Conservation (phyloP, 2,888 invertebrate genomes). For the Apotomis turbidana region DNA sequence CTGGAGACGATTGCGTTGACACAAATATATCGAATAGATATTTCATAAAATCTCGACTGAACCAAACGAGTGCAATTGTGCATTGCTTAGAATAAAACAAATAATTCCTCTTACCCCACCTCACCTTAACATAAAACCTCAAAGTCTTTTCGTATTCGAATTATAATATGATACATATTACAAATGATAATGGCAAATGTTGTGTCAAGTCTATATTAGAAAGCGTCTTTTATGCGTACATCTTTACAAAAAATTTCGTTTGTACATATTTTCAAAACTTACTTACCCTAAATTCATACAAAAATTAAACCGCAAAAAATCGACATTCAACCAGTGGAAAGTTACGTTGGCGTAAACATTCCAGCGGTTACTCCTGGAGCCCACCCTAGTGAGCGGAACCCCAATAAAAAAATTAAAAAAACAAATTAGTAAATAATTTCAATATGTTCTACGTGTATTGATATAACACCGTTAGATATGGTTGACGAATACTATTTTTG, state of each 20-base stretch:
- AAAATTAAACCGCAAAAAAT: conserved; percentile 16
- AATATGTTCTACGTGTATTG: too few species aligned
- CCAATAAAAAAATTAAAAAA: too few species aligned
- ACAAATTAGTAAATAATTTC: too few species aligned
- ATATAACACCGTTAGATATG: too few species aligned
- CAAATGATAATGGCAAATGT: neutral
- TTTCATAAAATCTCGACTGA: too few species aligned
- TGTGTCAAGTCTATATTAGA: neutral
- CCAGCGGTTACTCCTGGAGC: neutral
- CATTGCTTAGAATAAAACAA: too few species aligned
- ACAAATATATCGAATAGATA: too few species aligned
- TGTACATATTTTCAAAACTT: conserved; percentile 24
- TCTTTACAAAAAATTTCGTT: conserved; percentile 13
- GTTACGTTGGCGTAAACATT: neutral
- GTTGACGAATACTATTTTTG: too few species aligned
- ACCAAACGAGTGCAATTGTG: too few species aligned
- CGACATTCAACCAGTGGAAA: neutral
- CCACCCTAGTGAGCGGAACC: too few species aligned
- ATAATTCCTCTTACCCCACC: neutral
- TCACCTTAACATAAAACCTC: neutral
- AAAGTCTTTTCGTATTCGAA: neutral
- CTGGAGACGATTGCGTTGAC: too few species aligned
- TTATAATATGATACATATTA: neutral
- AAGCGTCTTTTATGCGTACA: conserved; percentile 6
- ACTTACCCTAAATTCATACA: conserved; percentile 8